Evolutionary conservation across 1,140 invertebrate species (phyloP).

Genomic region (Pissodes strobi): DNA sequence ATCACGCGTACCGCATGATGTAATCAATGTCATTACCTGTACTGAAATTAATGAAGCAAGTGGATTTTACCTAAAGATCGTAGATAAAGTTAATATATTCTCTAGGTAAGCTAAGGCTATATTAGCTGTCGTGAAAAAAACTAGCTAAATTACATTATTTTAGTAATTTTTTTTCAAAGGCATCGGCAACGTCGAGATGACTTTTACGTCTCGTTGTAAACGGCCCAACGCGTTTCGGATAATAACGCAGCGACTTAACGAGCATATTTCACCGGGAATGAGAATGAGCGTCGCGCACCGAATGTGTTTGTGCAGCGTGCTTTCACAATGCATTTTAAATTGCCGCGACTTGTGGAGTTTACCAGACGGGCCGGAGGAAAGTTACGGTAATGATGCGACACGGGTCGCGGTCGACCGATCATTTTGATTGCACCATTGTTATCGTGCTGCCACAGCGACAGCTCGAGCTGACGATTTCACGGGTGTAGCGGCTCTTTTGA

Average conservation of each 20-base stretch:
- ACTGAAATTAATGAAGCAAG: too few species aligned
- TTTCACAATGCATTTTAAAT: slow-evolving; percentile 32
- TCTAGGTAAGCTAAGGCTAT: too few species aligned
- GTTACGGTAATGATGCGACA: slow-evolving; percentile 27
- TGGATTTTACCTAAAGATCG: too few species aligned
- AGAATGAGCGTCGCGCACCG: slow-evolving; percentile 19
- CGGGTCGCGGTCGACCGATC: slow-evolving; percentile 18
- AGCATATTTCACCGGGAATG: slow-evolving; percentile 22
- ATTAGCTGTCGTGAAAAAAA: too few species aligned
- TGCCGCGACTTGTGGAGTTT: slow-evolving; percentile 28
- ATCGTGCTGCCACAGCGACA: slow-evolving; percentile 11
- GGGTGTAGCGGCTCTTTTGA: not conserved
- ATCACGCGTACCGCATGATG: too few species aligned
- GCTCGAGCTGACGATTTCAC: slow-evolving; percentile 17
- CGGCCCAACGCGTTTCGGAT: slow-evolving; percentile 21
- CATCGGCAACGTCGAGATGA: too few species aligned
- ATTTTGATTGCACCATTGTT: slow-evolving; percentile 22
- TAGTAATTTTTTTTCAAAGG: too few species aligned
- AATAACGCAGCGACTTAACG: slow-evolving; percentile 31
- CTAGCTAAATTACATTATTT: too few species aligned
- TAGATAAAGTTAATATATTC: too few species aligned
- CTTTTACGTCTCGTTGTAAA: not conserved
- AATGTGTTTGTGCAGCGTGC: slow-evolving; percentile 23
- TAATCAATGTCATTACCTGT: too few species aligned
- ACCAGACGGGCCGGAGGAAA: slow-evolving; percentile 15